Evolutionary conservation across 2,888 invertebrate genomes (phyloP), one percentile per base, ranked within the genome.

Genomic region (Agriopis marginaria): DNA sequence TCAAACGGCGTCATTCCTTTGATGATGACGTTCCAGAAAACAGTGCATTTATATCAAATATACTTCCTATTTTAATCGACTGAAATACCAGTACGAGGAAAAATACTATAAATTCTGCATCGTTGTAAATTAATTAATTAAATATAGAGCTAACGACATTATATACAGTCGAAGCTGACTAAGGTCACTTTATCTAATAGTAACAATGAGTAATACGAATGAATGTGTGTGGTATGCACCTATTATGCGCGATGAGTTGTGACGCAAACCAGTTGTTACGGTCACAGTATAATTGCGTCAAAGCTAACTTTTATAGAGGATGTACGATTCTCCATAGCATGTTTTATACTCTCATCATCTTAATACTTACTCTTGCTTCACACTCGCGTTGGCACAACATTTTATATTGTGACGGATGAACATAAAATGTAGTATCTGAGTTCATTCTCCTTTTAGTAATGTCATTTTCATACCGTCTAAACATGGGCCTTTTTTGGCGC

Each of bases 151-250:
- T 58, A 53, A 55, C 3, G 23, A 32, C 32, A 23, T 9, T 39
- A 17, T 72, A 77, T 75, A 78, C 71, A 73, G 75, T 74, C 70
- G 72, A 75, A 75, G 79, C 78, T 80, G 83, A 81, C 75, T 84
- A 86, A 84, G 81, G 81, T 80, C 73, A 73, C 77, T 76, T 86
- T 85, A 86, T 87, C 84, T 84, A 79, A 80, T 77, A 80, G 80
- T 73, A 83, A 80, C 80, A 81, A 83, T 86, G 85, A 86, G 78
- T 84, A 84, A 75, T 70, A 60, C 44, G 50, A 59, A 67, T 68
- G 61, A 56, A 55, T 51, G 65, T 56, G 63, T 51, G 56, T 71
- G 66, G 66, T 67, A 83, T 77, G 56, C 66, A 62, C 56, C 56
- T 14, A 54, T 68, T 67, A 64, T 66, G 59, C 59, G 47, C 50